Evolutionary conservation across 2,797 vertebrate genomes (phyloP), one percentile per base, ranked within the genome.

Genomic region (Uromys caudimaculatus): DNA sequence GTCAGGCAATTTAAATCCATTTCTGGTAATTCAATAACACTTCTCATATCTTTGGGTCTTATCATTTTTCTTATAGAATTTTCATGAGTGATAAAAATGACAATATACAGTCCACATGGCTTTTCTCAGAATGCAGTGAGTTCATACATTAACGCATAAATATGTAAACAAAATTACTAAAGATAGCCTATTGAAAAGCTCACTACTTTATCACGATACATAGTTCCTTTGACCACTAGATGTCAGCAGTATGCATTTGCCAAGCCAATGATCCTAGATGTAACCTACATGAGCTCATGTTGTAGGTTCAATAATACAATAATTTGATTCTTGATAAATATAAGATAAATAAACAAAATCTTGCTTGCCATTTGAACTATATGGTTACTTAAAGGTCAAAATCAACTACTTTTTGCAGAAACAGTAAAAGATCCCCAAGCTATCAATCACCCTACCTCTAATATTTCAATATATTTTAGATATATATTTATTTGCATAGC

Each of bases 181-280:
- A 38, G 60, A 32, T 44, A 50, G 7, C 50, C n/a, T 13, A 32
- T 67, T 69, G 58, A 58, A 82, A 47, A 60, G 67, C n/a, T 81
- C 3, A 3, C 50, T 47, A 27, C 41, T 95, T 77, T 9, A n/a
- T 86, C 38, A 67, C 60, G 58, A 60, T 67, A 90, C 54, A 5
- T 44, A 62, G 54, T 95, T 64, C 27, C 7, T 47, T 62, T 93
- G 27, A 62, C 88, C 73, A 47, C 44, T 94, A 97, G 93, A 85
- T 95, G 93, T 94, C 90, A 91, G 90, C 41, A 91, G 71, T 89
- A 29, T 11, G 84, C 58, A 41, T 6, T 60, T 54, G 24, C 7
- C 9, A 88, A 95, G 0, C 3, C n/a, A 38, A 71, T 1, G 23
- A 54, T 84, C 32, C 54, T 85, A 47, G 52, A 47, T 35, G 58